Percentiles rank a stretch among this genome's conserved stretches.
Evolutionary conservation across 2,113 vertebrate genomes (phyloP).

Genomic region (Puma concolor): DNA sequence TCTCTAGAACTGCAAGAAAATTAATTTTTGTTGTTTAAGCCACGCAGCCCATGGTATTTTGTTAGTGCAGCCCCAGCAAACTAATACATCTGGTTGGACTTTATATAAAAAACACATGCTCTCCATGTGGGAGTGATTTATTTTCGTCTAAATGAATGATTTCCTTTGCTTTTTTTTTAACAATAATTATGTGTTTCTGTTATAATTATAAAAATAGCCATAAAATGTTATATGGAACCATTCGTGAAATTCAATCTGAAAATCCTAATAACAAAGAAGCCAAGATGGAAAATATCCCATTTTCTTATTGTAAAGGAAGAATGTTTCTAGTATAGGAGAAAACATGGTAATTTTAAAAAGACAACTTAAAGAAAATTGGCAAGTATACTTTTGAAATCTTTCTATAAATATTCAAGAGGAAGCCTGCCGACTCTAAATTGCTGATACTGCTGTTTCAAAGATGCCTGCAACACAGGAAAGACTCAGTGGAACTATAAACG

Average conservation of each 20-base stretch:
- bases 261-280: conserved; percentile 14
- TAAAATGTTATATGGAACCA: neutral
- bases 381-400: conserved; percentile 68
- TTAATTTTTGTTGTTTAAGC: neutral
- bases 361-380: conserved; percentile 58
- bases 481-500: conserved; percentile 46
- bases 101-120: neutral
- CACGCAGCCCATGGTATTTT: neutral
- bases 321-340: neutral
- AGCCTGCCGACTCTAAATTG: conserved; percentile 54
- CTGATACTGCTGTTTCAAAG: conserved; percentile 73
- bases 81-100: neutral
- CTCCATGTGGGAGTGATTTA: neutral
- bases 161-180: neutral
- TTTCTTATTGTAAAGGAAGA: conserved; percentile 44
- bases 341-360: conserved; percentile 50
- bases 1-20: neutral
- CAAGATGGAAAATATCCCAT: neutral
- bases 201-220: conserved; percentile 40
- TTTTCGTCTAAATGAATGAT: neutral
- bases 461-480: conserved; percentile 39
- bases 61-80: neutral
- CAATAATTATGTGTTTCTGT: neutral
- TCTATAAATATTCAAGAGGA: conserved; percentile 76
- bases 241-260: neutral